A percentile compares a stretch with the other conserved stretches of the same genome.
Evolutionary conservation across 2,888 invertebrate genomes (phyloP).

Genomic region (Tridacna gigas): DNA sequence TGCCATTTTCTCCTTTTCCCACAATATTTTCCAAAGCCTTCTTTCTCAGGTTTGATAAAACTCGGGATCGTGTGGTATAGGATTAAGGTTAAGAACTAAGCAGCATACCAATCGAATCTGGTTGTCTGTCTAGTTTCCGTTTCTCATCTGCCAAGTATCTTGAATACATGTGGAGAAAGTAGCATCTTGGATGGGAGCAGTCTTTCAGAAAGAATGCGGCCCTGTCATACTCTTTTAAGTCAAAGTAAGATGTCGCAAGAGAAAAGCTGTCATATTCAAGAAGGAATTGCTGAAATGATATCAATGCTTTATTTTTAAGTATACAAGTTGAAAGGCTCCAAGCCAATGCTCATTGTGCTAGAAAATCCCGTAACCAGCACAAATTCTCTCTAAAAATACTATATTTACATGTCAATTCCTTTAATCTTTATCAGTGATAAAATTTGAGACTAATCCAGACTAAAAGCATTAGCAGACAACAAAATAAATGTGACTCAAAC

Average conservation of each 20-base stretch:
- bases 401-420: no score
- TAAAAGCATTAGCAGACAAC: no score
- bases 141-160: constrained; percentile 95
- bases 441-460: no score
- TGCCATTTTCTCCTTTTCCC: background rate
- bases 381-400: no score
- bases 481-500: no score
- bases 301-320: background rate
- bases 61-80: background rate
- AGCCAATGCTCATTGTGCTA: no score
- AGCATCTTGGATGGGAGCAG: constrained; percentile 87
- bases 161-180: constrained; percentile 94
- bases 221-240: constrained; percentile 94
- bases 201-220: constrained; percentile 82
- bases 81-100: background rate
- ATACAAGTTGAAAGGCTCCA: no score
- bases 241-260: constrained; percentile 94
- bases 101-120: constrained; percentile 87
- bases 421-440: no score
- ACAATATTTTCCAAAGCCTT: background rate
- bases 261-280: constrained; percentile 90
- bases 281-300: constrained; percentile 5
- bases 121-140: constrained; percentile 93
- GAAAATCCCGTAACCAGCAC: no score
- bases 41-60: no score